phyloP scores from a whole-genome alignment of 2,797 vertebrate species.

The Eulemur rubriventer region DNA sequence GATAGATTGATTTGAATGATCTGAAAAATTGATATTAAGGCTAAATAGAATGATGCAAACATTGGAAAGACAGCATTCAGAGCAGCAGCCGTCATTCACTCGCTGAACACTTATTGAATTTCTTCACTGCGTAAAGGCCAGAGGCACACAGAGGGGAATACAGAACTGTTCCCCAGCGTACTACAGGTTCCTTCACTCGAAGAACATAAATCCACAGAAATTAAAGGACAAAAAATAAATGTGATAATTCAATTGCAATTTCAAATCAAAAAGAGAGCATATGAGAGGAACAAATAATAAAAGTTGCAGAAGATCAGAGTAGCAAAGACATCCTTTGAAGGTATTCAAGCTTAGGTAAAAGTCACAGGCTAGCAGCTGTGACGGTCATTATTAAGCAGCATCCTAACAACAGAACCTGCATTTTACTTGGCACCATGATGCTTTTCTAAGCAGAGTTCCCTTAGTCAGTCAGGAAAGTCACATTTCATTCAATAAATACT shows the following conservation, averaged over 20 bases:
- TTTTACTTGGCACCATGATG: neutral
- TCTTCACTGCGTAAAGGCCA: neutral
- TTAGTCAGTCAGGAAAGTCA: neutral
- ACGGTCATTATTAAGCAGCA: neutral
- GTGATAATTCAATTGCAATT: neutral
- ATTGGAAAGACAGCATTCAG: neutral
- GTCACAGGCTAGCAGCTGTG: too few species aligned
- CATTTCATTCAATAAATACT: neutral
- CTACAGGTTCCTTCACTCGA: accelerated
- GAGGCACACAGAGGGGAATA: neutral
- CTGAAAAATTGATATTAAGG: neutral
- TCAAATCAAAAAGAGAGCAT: neutral
- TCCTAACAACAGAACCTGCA: neutral
- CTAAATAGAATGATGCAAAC: neutral
- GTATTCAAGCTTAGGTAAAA: neutral
- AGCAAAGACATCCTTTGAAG: neutral
- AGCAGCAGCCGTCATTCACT: neutral
- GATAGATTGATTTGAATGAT: constrained; percentile 23
- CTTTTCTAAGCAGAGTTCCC: neutral
- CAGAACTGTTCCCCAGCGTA: neutral
- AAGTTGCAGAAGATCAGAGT: neutral
- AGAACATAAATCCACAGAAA: neutral
- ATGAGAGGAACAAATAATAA: neutral
- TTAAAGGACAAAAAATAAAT: neutral
- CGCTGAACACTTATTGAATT: neutral